phyloP scores from a whole-genome alignment of 2,113 vertebrate genomes.

The Thryonomys swinderianus region DNA sequence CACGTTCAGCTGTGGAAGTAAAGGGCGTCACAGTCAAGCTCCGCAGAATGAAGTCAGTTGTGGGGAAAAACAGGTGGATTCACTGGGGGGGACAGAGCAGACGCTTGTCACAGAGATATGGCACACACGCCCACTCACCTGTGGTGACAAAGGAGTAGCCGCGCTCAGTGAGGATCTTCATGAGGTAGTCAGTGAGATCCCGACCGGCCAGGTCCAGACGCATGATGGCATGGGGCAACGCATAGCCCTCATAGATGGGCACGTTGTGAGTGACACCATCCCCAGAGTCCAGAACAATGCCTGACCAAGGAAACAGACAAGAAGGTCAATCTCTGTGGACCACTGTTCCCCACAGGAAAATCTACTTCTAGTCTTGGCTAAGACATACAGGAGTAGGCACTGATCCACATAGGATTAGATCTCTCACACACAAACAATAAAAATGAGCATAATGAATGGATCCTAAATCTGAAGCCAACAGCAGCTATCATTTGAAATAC shows the following conservation, averaged over 20 bases:
- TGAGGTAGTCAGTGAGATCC: constrained; percentile 98
- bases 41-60: constrained; percentile 4
- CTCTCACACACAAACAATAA: constrained; percentile 39
- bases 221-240: constrained; percentile 93
- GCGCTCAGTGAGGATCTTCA: constrained; percentile 98
- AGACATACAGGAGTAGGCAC: constrained; percentile 12
- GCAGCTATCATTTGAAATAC: constrained; percentile 46
- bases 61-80: neutral
- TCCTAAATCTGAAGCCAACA: constrained; percentile 25
- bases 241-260: constrained; percentile 93
- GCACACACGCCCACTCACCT: constrained; percentile 84
- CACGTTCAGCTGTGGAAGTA: constrained; percentile 92
- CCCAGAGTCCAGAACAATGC: constrained; percentile 96
- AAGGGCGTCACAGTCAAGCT: constrained; percentile 71
- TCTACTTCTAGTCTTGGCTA: neutral
- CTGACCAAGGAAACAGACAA: constrained; percentile 80
- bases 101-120: neutral
- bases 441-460: neutral
- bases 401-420: constrained; percentile 44
- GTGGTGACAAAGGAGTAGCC: constrained; percentile 98
- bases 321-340: constrained; percentile 25
- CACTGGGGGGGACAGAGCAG: neutral
- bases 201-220: constrained; percentile 93
- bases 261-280: constrained; percentile 94
- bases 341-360: neutral